Conservation (phyloP, 2,113 vertebrate species). For the Pterophyllum scalare region DNA sequence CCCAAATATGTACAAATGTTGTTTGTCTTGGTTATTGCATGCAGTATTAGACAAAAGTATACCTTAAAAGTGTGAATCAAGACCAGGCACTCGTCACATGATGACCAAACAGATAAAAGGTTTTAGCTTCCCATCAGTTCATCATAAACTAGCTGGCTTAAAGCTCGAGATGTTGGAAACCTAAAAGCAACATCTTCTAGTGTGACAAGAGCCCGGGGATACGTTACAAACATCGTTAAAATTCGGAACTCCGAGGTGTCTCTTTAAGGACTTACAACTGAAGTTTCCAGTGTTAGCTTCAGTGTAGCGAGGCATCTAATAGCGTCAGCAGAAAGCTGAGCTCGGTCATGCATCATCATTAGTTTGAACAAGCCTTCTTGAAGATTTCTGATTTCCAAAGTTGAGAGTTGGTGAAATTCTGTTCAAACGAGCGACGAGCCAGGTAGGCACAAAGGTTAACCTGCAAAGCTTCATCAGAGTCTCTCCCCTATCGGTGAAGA, state of each 20-base stretch:
- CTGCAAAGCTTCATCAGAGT: conserved; percentile 64
- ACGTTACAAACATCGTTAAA: conserved; percentile 26
- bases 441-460: conserved; percentile 73
- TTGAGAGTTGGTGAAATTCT: conserved; percentile 31
- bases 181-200: conserved; percentile 12
- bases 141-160: conserved; percentile 1
- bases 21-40: conserved; percentile 76
- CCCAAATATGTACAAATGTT: conserved; percentile 78
- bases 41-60: conserved; percentile 69
- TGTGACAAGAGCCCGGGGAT: conserved; percentile 46
- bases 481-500: conserved; percentile 30
- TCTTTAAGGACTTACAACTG: conserved; percentile 28
- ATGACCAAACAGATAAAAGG: conserved; percentile 21
- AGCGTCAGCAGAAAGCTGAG: conserved; percentile 48
- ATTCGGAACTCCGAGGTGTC: conserved; percentile 28
- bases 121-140: conserved; percentile 11
- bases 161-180: conserved; percentile 3
- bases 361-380: conserved; percentile 39
- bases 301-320: conserved; percentile 50
- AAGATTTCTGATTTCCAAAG: conserved; percentile 18
- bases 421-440: conserved; percentile 61
- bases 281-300: conserved; percentile 44
- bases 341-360: conserved; percentile 55
- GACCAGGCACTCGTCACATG: conserved; percentile 59
- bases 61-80: conserved; percentile 47